A percentile compares a stretch with the other conserved stretches of the same genome.
These are phyloP conservation scores for Drosophila kikkawai DNA, from an alignment of 1,140 invertebrate genomes.

Conservation along the genomic window DNA sequence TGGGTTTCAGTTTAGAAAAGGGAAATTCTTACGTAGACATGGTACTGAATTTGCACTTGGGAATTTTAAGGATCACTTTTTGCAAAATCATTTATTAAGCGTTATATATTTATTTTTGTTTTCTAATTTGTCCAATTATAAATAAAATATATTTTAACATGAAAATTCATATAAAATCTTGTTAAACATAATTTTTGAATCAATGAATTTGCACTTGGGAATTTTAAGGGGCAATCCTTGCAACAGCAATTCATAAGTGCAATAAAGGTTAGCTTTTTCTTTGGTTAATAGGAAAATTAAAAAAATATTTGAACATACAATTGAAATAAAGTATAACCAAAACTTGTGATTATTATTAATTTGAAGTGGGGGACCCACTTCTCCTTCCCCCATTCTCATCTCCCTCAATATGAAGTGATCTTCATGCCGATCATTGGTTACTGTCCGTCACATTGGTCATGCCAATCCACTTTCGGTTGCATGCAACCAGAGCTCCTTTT, in stretches of 20 bases:
- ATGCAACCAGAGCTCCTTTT: slow-evolving; percentile 51
- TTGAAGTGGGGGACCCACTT: background rate
- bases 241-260: too few species aligned
- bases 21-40: too few species aligned
- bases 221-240: too few species aligned
- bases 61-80: background rate
- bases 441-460: slow-evolving; percentile 65
- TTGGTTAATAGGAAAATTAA: too few species aligned
- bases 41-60: background rate
- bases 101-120: too few species aligned
- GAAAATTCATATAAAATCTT: too few species aligned
- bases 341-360: background rate
- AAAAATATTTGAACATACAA: background rate
- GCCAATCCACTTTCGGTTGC: slow-evolving; percentile 61
- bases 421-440: slow-evolving; percentile 52
- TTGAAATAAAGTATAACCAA: background rate
- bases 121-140: too few species aligned
- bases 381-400: background rate
- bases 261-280: too few species aligned
- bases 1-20: too few species aligned
- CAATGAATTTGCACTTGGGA: too few species aligned
- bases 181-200: too few species aligned
- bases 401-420: slow-evolving; percentile 12
- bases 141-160: too few species aligned
- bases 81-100: background rate